A percentile compares a stretch with the other conserved stretches of the same genome.
Conservation (phyloP, 1,140 invertebrate genomes). For the Anadara kagoshimensis region DNA sequence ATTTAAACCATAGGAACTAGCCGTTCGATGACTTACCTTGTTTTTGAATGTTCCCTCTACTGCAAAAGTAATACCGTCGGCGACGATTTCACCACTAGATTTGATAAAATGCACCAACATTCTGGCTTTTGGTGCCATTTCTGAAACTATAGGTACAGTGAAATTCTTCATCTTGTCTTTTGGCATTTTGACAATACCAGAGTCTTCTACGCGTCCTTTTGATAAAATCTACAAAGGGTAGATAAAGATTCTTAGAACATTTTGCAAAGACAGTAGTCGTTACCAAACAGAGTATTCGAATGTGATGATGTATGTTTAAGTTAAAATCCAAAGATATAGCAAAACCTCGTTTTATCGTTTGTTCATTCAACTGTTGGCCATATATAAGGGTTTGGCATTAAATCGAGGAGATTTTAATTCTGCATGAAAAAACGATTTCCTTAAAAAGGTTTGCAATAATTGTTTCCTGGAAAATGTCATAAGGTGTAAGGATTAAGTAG, state of each 20-base stretch:
- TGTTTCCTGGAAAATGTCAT: too few relatives aligned
- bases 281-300: too few relatives aligned
- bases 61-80: constrained; percentile 92
- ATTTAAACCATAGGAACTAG: background rate
- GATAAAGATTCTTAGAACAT: background rate
- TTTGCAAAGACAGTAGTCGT: too few relatives aligned
- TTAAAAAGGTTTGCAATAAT: too few relatives aligned
- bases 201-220: constrained; percentile 52
- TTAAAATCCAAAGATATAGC: background rate
- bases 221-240: constrained; percentile 56
- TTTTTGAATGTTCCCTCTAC: constrained; percentile 93
- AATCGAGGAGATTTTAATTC: too few relatives aligned
- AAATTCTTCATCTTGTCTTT: constrained; percentile 79
- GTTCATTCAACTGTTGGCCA: background rate
- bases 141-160: constrained; percentile 86
- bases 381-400: too few relatives aligned
- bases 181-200: constrained; percentile 44
- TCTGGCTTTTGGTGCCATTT: constrained; percentile 94
- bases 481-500: too few relatives aligned
- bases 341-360: background rate
- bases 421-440: too few relatives aligned
- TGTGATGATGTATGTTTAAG: too few relatives aligned
- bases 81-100: constrained; percentile 87
- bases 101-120: constrained; percentile 91
- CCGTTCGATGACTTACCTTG: constrained; percentile 81